Evolutionary conservation across 1,140 invertebrate species (phyloP).

Genomic region (Dinoponera quadriceps): DNA sequence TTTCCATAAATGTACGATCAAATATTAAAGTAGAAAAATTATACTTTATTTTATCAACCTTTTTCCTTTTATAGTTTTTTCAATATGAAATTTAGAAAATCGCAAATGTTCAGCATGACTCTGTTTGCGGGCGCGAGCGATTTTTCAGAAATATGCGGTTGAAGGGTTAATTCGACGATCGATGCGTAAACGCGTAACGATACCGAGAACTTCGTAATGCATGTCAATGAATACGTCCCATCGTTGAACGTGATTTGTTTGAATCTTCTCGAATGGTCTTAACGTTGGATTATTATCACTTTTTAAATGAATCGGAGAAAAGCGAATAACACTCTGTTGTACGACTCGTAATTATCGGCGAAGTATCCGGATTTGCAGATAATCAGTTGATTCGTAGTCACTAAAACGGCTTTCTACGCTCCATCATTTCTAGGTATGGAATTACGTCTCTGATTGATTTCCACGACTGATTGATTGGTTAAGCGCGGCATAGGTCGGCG

Average conservation of each 20-base stretch:
- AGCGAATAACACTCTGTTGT: conserved; percentile 15
- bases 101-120: too few relatives aligned
- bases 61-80: too few relatives aligned
- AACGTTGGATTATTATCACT: conserved; percentile 31
- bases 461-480: conserved; percentile 30
- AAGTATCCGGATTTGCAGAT: conserved; percentile 13
- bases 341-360: neutral
- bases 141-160: too few relatives aligned
- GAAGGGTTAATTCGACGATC: too few relatives aligned
- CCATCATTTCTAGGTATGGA: conserved; percentile 10
- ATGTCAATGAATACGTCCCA: too few relatives aligned
- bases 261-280: neutral
- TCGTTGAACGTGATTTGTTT: neutral
- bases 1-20: too few relatives aligned
- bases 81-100: too few relatives aligned
- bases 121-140: too few relatives aligned
- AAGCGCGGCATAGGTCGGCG: neutral
- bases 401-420: conserved; percentile 29
- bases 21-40: too few relatives aligned
- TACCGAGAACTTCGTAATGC: too few relatives aligned
- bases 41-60: too few relatives aligned
- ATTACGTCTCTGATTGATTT: conserved; percentile 42
- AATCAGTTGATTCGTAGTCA: conserved; percentile 10
- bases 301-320: conserved; percentile 3
- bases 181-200: too few relatives aligned